Evolutionary conservation across 2,797 vertebrate species (phyloP), one percentile per base, ranked within the genome.

Genomic region (Arvicola amphibius): DNA sequence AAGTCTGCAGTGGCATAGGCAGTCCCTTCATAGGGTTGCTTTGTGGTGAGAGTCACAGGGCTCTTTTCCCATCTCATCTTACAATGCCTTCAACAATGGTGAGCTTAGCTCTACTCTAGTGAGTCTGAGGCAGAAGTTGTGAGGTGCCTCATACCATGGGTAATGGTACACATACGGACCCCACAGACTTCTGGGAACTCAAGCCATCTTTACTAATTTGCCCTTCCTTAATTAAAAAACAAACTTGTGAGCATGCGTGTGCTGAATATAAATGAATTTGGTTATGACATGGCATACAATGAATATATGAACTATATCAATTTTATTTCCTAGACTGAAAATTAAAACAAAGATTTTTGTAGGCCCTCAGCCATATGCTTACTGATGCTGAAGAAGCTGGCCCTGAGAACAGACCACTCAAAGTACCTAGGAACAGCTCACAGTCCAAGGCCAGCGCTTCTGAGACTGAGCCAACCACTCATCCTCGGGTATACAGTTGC

Each of bases 241-340:
- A 37, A 8, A 40, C 5, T 37, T 14, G 14, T 56, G 17, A 8
- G 32, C 21, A n/a, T 27, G 2, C 11, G 5, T 34, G 43, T 43
- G 25, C 14, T 19, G 9, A 48, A 48, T n/a, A 25, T 67, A 32
- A 48, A 48, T 85, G 43, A 69, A 69, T 87, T 27, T 71, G 46
- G 73, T 40, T 88, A 56, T 73, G 16, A 29, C 12, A 73, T 19
- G 16, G 51, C 14, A 43, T 17, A 43, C 27, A 29, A 40, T 74
- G 71, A 48, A n/a, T 59, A 46, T 46, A 37, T 76, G 59, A 91
- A 73, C 56, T 67, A 25, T 27, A 61, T 76, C 61, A 34, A 81
- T 78, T 61, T 77, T 53, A 53, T 78, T 84, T 93, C 88, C 59
- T 25, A 61, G 88, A 86, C 81, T 63, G 51, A 84, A 91, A 96